phyloP scores from a whole-genome alignment of 2,797 vertebrate species.

The Euthynnus affinis region DNA sequence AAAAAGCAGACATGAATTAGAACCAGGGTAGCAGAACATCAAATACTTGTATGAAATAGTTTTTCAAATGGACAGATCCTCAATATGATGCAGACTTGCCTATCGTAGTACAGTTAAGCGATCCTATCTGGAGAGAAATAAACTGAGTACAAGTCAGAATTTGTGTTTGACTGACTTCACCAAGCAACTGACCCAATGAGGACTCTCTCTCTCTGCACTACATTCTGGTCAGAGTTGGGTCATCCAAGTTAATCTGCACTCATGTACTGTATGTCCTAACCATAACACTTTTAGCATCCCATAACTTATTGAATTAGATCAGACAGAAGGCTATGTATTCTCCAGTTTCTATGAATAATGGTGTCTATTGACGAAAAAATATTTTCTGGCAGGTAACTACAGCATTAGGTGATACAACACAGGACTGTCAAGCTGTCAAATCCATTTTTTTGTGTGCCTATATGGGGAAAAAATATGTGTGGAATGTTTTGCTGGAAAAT shows the following conservation, averaged over 20 bases:
- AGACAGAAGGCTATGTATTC: background rate
- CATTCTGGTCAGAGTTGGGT: background rate
- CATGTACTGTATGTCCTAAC: background rate
- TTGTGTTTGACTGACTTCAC: background rate
- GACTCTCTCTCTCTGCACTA: background rate
- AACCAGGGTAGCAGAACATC: no score
- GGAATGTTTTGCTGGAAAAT: slow-evolving; percentile 5
- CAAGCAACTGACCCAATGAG: background rate
- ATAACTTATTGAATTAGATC: background rate
- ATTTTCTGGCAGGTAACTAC: no score
- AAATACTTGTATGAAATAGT: no score
- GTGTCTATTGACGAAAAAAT: background rate
- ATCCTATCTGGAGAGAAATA: background rate
- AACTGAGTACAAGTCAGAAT: background rate
- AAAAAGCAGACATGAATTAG: no score
- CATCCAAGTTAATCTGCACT: background rate
- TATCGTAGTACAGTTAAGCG: background rate
- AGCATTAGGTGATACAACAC: background rate
- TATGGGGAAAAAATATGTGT: background rate
- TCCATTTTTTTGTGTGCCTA: background rate
- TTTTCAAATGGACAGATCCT: no score
- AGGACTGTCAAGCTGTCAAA: background rate
- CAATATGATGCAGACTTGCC: no score
- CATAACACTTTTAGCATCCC: background rate
- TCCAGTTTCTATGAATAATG: background rate